Evolutionary conservation across 1,140 invertebrate species (phyloP).

Genomic region (Cardiocondyla obscurior): DNA sequence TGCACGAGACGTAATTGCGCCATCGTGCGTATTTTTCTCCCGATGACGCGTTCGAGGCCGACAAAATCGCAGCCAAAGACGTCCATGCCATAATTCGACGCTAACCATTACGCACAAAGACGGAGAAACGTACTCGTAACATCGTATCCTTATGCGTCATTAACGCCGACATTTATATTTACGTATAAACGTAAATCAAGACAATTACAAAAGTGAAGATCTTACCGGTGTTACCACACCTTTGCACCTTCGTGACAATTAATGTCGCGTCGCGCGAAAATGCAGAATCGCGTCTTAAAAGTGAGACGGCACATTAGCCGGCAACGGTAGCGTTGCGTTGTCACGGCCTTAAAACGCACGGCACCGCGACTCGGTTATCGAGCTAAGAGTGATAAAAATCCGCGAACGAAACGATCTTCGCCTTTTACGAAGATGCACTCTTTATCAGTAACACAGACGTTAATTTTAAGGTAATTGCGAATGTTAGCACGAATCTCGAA

Average conservation of each 20-base stretch:
- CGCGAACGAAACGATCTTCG: neutral
- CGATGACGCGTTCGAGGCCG: neutral
- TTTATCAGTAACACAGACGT: neutral
- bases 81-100: neutral
- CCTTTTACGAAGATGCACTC: neutral
- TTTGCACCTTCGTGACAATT: neutral
- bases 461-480: conserved; percentile 5
- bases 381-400: neutral
- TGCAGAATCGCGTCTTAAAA: neutral
- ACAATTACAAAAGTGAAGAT: neutral
- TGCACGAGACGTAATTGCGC: neutral
- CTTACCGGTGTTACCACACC: neutral
- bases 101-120: neutral
- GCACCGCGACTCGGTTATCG: conserved; percentile 1
- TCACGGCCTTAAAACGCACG: neutral
- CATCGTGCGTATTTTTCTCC: conserved; percentile 2
- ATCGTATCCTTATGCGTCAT: neutral
- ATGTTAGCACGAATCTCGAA: neutral
- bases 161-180: conserved; percentile 11
- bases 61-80: neutral
- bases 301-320: neutral
- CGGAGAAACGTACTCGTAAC: neutral
- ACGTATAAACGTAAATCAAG: conserved; percentile 3
- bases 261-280: neutral
- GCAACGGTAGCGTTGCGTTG: neutral